Percentiles rank a stretch among this genome's conserved stretches.
Evolutionary conservation across 2,888 invertebrate genomes (phyloP).

Genomic region (Athripsodes cinereus): DNA sequence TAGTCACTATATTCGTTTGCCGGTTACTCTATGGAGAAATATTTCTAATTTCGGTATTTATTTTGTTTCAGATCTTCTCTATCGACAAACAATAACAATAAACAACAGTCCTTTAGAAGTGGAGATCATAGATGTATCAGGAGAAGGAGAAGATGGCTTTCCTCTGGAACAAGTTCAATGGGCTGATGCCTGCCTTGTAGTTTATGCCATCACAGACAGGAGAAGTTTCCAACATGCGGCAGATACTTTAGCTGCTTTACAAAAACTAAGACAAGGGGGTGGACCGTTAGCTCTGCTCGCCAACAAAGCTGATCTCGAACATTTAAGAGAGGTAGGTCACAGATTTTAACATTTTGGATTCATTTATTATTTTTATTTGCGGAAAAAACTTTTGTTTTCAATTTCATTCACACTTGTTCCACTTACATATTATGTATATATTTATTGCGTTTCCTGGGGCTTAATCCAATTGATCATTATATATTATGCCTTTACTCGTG

Average conservation of each 20-base stretch:
- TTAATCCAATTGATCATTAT: no score
- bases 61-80: constrained; percentile 61
- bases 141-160: constrained; percentile 56
- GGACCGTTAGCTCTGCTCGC: constrained; percentile 61
- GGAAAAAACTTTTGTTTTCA: no score
- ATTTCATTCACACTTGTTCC: no score
- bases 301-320: constrained; percentile 76
- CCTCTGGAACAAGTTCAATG: constrained; percentile 63
- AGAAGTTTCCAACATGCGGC: constrained; percentile 64
- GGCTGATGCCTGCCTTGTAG: constrained; percentile 73
- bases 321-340: constrained; percentile 61
- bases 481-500: no score
- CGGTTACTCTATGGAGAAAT: no score
- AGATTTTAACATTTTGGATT: no score
- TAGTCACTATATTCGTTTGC: no score
- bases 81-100: constrained; percentile 66
- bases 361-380: no score
- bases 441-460: no score
- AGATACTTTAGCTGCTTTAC: constrained; percentile 55
- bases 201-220: constrained; percentile 70
- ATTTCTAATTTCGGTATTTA: no score
- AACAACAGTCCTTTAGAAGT: constrained; percentile 67
- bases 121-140: constrained; percentile 74
- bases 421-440: no score
- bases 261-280: constrained; percentile 48